Evolutionary conservation across 53 echinoderm and acorn worm genomes (phyloP), one percentile per base, ranked within the genome.

Genomic region (Stichopus horrens): DNA sequence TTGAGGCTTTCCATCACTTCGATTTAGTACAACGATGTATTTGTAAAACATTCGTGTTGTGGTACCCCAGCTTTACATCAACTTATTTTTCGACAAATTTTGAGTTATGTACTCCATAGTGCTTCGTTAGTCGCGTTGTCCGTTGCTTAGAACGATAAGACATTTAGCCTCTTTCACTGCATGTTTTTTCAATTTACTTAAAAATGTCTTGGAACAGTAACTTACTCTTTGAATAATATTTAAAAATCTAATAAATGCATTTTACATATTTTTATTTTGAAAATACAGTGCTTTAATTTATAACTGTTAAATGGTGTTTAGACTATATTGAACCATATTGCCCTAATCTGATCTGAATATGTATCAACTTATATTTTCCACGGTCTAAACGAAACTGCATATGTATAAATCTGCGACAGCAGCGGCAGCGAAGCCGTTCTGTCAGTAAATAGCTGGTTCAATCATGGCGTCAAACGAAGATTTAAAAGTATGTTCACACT

Each of bases 381-480:
- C 71, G n/a, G 37, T 37, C 37, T 75, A 21, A 37, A 54, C 13
- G 56, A 2, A 9, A 58, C 57, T 81, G 57, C 81, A 81, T 81
- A 81, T 81, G 81, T 81, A 81, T 81, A 21, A 81, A 21, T 56
- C 10, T 57, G 7, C 81, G 56, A 22, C 57, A 81, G 55, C 81
- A 81, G 81, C 81, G 81, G 81, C 81, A 81, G 56, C 55, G 22
- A 21, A 81, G 81, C 81, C 81, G 81, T 81, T 81, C 58, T 58
- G 56, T 81, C 57, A 7, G 81, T 81, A 58, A 81, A 81, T 81
- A 18, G n/a, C 81, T n/a, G 57, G 81, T 58, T 81, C 81, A 21
- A 90, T 75, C 57, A 95, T 95, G 95, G 93, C 95, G 86, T 91
- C 93, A 90, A 93, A 93, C 90, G 95, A 95, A 79, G 95, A 95